Base-by-base conservation (phyloP, 2,113 vertebrate genomes). In the Arizona elegans region DNA sequence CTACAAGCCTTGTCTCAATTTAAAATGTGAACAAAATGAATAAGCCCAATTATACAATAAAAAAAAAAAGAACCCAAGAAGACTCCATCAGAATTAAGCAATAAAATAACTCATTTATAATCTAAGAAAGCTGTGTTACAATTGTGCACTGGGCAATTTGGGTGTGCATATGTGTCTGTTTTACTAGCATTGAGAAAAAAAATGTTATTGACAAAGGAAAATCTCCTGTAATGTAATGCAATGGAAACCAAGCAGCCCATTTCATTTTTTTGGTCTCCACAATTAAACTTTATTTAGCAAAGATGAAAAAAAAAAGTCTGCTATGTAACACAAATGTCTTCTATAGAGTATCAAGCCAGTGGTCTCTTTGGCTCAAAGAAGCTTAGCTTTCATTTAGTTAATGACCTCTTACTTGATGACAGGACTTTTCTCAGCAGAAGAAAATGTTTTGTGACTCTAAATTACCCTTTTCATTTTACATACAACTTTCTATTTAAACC, bases 191-290 rank as follows among this genome's bases (percentile, higher is more conserved):
- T 55, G 54, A 38, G 88, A 10, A 2, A 10, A 47, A 33, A 91
- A 95, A 92, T 92, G 62, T 1, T 54, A 93, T 6, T 88, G 90
- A 38, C 90, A 43, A 94, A 90, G 91, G n/a, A 38, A 38, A 92
- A 43, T 43, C 52, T 5, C 92, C 52, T 52, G 89, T 86, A 26
- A 58, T 54, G 19, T 47, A 93, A 62, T 0, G 91, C 58, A 93
- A 24, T 92, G 87, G 59, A 90, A 96, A 95, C 93, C 88, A 94
- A 94, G 33, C 8, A 92, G 92, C n/a, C 91, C 75, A 85, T 89
- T 92, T 89, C 29, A 58, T 5, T 89, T 56, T 47, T 81, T 92
- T 54, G 24, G 53, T 93, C 53, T 93, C 92, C 52, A 89, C 52
- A 59, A n/a, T 90, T 62, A 85, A 86, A 62, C 86, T 50, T 24